Conservation (phyloP, 1,140 invertebrate genomes). For the Adoxophyes honmai region DNA sequence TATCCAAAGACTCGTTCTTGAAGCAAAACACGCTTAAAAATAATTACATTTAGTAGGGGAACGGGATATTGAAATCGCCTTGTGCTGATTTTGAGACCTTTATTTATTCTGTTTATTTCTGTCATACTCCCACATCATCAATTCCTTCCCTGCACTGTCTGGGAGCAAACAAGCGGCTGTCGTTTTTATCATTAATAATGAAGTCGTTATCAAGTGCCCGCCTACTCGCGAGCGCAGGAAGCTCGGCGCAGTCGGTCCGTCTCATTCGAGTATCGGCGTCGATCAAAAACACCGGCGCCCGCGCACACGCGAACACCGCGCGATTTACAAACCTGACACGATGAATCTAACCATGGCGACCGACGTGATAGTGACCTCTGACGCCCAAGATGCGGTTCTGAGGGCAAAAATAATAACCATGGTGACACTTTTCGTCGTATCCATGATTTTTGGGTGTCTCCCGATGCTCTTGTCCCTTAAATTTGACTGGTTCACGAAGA, state of each 20-base stretch:
- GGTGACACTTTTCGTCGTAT: constrained; percentile 82
- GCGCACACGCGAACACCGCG: constrained; percentile 17
- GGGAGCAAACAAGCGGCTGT: constrained; percentile 39
- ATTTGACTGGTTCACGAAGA: constrained; percentile 79
- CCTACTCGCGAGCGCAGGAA: constrained; percentile 41
- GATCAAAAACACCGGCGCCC: constrained; percentile 21
- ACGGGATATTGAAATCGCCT: too few species aligned
- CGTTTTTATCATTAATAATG: constrained; percentile 66
- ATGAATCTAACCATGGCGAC: constrained; percentile 40
- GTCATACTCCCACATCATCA: neutral
- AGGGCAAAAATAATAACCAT: constrained; percentile 85
- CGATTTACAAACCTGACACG: constrained; percentile 27
- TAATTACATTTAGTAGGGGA: too few species aligned
- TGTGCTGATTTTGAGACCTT: too few species aligned
- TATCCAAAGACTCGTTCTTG: too few species aligned
- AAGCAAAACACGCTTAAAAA: too few species aligned
- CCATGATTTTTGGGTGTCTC: constrained; percentile 82
- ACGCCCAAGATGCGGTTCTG: constrained; percentile 37
- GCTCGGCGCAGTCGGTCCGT: constrained; percentile 33
- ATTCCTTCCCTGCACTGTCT: constrained; percentile 16
- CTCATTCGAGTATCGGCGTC: constrained; percentile 17
- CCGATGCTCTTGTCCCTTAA: constrained; percentile 83
- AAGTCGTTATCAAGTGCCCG: constrained; percentile 53
- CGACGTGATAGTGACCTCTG: constrained; percentile 22
- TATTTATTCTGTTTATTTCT: too few species aligned